These are phyloP conservation scores for Eurois occulta DNA, from an alignment of 2,888 invertebrate genomes.

Conservation along the genomic window DNA sequence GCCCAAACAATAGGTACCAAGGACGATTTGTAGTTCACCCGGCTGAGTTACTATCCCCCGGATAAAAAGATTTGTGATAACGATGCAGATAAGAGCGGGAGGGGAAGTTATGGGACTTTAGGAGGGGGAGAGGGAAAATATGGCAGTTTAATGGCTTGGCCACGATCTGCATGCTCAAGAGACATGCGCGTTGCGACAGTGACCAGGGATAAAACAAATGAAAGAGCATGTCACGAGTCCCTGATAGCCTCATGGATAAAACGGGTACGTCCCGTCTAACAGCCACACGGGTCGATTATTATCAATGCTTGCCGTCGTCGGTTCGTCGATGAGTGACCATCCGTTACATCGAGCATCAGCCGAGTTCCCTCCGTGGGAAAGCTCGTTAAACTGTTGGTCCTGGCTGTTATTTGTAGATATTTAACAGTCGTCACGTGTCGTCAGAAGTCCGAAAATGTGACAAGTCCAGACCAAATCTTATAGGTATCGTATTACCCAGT, in stretches of 20 bases:
- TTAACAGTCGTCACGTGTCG: background rate
- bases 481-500: background rate
- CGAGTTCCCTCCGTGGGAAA: background rate
- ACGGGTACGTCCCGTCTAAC: no score
- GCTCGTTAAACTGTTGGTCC: background rate
- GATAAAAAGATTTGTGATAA: slow-evolving; percentile 70
- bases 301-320: background rate
- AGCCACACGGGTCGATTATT: background rate
- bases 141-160: slow-evolving; percentile 4
- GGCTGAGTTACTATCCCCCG: slow-evolving; percentile 53
- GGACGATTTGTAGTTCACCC: slow-evolving; percentile 67
- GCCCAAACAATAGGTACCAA: slow-evolving; percentile 49
- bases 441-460: background rate
- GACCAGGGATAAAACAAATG: background rate
- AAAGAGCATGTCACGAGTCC: background rate
- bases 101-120: slow-evolving; percentile 41
- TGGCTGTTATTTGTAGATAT: background rate
- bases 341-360: background rate
- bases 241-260: background rate
- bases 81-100: slow-evolving; percentile 63
- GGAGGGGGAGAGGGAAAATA: slow-evolving; percentile 13
- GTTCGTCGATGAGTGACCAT: background rate
- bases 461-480: background rate
- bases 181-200: background rate
- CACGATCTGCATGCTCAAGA: background rate